Evolutionary conservation across 2,888 invertebrate species (phyloP).

Genomic region (Stenodema calcarata): DNA sequence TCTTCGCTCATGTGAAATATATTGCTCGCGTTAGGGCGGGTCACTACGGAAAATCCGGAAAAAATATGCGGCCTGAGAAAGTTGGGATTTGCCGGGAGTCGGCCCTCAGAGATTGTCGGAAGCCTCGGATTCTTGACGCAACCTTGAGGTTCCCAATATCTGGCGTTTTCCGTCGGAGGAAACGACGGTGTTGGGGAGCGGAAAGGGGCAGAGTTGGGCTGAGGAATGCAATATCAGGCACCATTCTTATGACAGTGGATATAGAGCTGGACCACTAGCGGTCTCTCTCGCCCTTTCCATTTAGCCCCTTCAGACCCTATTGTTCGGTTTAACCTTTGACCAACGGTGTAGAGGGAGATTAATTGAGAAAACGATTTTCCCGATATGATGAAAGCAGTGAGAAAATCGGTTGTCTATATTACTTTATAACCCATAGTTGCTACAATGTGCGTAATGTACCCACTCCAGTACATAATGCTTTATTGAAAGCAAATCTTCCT

Average conservation of each 20-base stretch:
- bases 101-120: slow-evolving; percentile 39
- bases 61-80: slow-evolving; percentile 38
- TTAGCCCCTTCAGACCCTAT: not conserved
- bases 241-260: slow-evolving; percentile 35
- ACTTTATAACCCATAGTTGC: no score
- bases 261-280: not conserved
- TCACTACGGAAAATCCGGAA: slow-evolving; percentile 33
- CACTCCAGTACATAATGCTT: no score
- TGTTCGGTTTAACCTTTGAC: not conserved
- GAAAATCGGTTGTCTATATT: no score
- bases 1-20: not conserved
- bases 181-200: not conserved
- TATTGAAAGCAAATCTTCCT: no score
- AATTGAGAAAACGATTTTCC: not conserved
- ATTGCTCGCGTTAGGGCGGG: not conserved
- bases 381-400: not conserved
- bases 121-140: slow-evolving; percentile 36
- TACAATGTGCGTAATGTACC: no score
- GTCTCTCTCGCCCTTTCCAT: not conserved
- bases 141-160: slow-evolving; percentile 43
- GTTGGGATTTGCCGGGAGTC: slow-evolving; percentile 25
- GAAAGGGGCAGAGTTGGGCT: not conserved
- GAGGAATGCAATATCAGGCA: slow-evolving; percentile 45
- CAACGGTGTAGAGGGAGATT: not conserved
- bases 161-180: not conserved